Base-by-base conservation (phyloP, 2,888 invertebrate genomes). In the Pyrrhopygopsis socrates region DNA sequence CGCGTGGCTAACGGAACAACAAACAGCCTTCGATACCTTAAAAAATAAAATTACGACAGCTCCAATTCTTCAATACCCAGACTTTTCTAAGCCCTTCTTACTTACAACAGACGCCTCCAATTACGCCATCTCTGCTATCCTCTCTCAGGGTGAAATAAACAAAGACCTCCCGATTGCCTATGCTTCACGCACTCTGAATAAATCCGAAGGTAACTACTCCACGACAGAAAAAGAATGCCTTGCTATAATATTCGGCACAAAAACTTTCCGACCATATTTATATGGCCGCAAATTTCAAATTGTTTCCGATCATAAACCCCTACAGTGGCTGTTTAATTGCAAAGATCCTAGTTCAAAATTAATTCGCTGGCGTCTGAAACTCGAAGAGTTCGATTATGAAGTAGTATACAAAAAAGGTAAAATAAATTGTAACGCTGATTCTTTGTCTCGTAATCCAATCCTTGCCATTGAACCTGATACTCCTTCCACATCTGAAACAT, bases 1-100 rank as follows among this genome's bases (percentile, higher is more conserved):
- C 34, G 80, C 90, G 0, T 93, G 92, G 92, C 3, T 54, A 5
- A 76, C 84, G 18, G 70, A 86, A 45, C 90, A 93, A 67, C 84
- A 92, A 60, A 15, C 85, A 27, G 81, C 92, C 0, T 94, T 93
- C 24, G 91, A 92, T 27, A 50, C 22, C 20, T 75, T 88, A 27
- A 94, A 94, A 89, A 2, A 88, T 18, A 81, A 81, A 79, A 65
- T 94, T 0, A 78, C 45, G 0, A 77, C 87, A 15, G 92, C 93
- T 20, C 96, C 96, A 4, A 84, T 96, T 0, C 87, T 96, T 2
- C 80, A 87, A 76, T 96, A 95, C 81, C 95, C 96, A 0, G 94
- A 96, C 75, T 96, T 96, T 65, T 78, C 84, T 0, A 90, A 94
- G 82, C 91, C 38, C 2, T 93, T 95, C 63, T 71, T 89, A 9